Percentiles rank a stretch among this genome's conserved stretches.
Conservation (phyloP, 1,140 invertebrate genomes). For the Dendroctonus valens region DNA sequence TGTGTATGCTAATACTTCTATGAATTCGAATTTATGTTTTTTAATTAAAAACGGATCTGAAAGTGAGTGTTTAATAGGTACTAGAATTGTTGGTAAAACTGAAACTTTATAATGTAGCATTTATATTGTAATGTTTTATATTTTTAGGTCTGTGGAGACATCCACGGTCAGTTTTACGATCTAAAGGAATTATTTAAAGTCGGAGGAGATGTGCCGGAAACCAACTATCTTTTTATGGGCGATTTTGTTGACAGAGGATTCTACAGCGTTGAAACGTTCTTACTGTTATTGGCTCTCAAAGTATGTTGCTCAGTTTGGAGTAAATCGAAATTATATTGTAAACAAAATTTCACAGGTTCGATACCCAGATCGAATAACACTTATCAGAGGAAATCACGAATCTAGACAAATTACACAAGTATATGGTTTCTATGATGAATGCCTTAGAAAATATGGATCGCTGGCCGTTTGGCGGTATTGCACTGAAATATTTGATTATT, state of each 20-base stretch:
- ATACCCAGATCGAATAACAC: constrained; percentile 97
- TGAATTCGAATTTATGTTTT: no score
- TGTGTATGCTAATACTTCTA: no score
- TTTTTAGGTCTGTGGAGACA: constrained; percentile 97
- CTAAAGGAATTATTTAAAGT: constrained; percentile 98
- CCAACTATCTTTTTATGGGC: constrained; percentile 99
- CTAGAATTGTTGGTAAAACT: no score
- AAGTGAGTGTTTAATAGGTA: no score
- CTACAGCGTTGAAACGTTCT: constrained; percentile 99
- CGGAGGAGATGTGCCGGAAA: constrained; percentile 97
- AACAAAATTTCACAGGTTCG: constrained; percentile 72
- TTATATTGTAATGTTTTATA: no score
- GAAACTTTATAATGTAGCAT: no score
- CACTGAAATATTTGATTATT: constrained; percentile 99
- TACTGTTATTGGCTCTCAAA: constrained; percentile 94
- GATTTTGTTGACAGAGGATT: constrained; percentile 99
- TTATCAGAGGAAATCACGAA: constrained; percentile 96
- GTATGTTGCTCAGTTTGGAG: constrained; percentile 56
- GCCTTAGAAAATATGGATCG: constrained; percentile 97
- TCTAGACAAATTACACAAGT: constrained; percentile 99
- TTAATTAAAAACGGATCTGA: no score
- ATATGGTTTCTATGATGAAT: constrained; percentile 99
- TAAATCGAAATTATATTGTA: constrained; percentile 2
- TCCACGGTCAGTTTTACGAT: constrained; percentile 99
- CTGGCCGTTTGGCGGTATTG: constrained; percentile 99